A percentile compares a stretch with the other conserved stretches of the same genome.
Conservation (phyloP, 2,797 vertebrate genomes). For the Arrhamphus sclerolepis region DNA sequence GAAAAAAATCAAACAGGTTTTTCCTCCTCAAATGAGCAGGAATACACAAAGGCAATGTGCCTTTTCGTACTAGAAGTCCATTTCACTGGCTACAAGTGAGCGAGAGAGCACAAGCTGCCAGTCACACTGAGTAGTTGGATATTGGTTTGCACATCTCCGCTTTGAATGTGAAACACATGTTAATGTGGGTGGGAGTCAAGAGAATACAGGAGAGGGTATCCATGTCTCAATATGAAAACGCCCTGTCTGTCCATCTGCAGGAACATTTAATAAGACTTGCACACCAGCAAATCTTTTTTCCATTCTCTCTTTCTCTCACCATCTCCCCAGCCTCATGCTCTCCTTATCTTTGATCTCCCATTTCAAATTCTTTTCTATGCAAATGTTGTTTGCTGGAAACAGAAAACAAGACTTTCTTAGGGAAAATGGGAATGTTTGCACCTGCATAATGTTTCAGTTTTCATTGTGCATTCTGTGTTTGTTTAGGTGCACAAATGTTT, state of each 20-base stretch:
- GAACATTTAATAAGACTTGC: conserved; percentile 80
- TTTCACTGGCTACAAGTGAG: conserved; percentile 41
- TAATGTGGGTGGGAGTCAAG: conserved; percentile 81
- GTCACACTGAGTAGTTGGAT: conserved; percentile 72
- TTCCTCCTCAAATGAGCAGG: no score
- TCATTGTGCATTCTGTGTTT: conserved; percentile 35
- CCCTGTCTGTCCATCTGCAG: conserved; percentile 82
- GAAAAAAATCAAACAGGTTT: no score
- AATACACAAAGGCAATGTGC: background rate
- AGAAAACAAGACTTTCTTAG: conserved; percentile 8
- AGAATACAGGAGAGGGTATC: conserved; percentile 85
- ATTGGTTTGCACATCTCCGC: conserved; percentile 81
- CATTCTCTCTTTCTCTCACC: conserved; percentile 48
- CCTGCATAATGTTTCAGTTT: conserved; percentile 46
- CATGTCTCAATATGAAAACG: conserved; percentile 84
- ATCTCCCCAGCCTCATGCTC: conserved; percentile 39
- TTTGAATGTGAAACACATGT: conserved; percentile 86
- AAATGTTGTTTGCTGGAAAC: conserved; percentile 52
- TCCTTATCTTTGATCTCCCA: conserved; percentile 67
- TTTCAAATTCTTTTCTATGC: conserved; percentile 57
- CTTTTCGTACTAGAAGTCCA: background rate
- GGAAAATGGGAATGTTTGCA: conserved; percentile 41
- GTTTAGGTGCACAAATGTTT: conserved; percentile 70
- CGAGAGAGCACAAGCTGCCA: conserved; percentile 58
- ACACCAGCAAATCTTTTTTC: conserved; percentile 68